These are phyloP conservation scores for Cotesia typhae DNA, from an alignment of 1,140 invertebrate genomes.

Conservation along the genomic window DNA sequence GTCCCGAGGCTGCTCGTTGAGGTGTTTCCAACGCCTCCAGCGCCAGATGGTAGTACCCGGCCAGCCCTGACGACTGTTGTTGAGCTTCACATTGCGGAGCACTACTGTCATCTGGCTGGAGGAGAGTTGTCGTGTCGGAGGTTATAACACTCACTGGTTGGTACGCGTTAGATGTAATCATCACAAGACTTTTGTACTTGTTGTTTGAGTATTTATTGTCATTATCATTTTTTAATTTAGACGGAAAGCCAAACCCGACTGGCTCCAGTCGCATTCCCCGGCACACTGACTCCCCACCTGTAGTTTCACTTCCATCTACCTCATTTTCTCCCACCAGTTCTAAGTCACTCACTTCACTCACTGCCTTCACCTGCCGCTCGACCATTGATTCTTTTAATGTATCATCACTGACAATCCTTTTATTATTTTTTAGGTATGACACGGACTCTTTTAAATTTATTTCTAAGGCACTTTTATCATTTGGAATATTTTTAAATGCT, in stretches of 20 bases:
- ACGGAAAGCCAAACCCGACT: slow-evolving; percentile 61
- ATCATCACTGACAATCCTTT: slow-evolving; percentile 35
- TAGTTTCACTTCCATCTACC: slow-evolving; percentile 47
- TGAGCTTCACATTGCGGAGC: too few species aligned
- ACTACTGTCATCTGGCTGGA: slow-evolving; percentile 61
- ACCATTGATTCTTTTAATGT: slow-evolving; percentile 46
- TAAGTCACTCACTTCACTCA: slow-evolving; percentile 45
- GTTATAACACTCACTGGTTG: slow-evolving; percentile 76
- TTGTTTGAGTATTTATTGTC: slow-evolving; percentile 57
- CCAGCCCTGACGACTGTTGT: slow-evolving; percentile 51
- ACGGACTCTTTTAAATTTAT: neutral
- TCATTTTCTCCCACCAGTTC: slow-evolving; percentile 64
- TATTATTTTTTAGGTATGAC: neutral
- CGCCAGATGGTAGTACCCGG: slow-evolving; percentile 62
- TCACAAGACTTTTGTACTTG: slow-evolving; percentile 85
- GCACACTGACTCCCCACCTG: slow-evolving; percentile 62
- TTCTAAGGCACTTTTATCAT: neutral
- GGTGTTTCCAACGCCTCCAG: slow-evolving; percentile 55
- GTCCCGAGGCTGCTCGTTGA: slow-evolving; percentile 53
- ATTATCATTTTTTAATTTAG: slow-evolving; percentile 26
- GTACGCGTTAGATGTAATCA: slow-evolving; percentile 80
- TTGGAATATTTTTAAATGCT: neutral
- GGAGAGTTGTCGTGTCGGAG: slow-evolving; percentile 75
- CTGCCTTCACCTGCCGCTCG: slow-evolving; percentile 61
- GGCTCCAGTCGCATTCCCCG: slow-evolving; percentile 60